Percentiles rank a stretch among this genome's conserved stretches.
Evolutionary conservation across 1,140 invertebrate species (phyloP).

Genomic region (Watersipora subatra): DNA sequence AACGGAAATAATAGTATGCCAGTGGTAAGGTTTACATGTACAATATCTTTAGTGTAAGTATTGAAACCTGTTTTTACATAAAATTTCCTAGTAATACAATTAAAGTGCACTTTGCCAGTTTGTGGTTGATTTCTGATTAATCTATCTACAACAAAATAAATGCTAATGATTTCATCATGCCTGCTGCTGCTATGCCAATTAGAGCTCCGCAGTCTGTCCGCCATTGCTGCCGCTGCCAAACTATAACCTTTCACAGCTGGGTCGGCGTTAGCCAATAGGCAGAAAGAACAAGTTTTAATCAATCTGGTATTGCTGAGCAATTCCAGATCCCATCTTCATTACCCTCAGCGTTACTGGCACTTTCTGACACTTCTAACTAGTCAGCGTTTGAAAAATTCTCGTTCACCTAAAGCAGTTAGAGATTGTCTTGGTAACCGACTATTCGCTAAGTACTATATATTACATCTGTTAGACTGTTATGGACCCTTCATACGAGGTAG

Average conservation of each 20-base stretch:
- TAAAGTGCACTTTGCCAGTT: neutral
- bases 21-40: neutral
- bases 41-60: neutral
- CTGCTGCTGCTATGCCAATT: neutral
- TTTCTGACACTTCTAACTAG: no score
- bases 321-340: no score
- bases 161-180: neutral
- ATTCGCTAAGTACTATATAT: no score
- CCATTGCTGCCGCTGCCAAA: neutral
- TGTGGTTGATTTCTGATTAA: neutral
- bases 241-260: neutral
- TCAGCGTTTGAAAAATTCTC: no score
- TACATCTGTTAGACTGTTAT: no score
- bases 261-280: neutral
- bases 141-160: neutral
- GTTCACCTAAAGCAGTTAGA: no score
- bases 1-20: neutral
- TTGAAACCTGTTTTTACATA: neutral
- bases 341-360: no score
- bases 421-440: no score
- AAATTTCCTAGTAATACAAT: neutral
- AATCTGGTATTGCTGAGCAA: no score
- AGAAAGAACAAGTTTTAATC: neutral
- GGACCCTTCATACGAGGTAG: no score
- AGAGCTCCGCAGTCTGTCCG: no score